Evolutionary conservation across 2,888 invertebrate species (phyloP).

Genomic region (Rhorus exstirpatorius): DNA sequence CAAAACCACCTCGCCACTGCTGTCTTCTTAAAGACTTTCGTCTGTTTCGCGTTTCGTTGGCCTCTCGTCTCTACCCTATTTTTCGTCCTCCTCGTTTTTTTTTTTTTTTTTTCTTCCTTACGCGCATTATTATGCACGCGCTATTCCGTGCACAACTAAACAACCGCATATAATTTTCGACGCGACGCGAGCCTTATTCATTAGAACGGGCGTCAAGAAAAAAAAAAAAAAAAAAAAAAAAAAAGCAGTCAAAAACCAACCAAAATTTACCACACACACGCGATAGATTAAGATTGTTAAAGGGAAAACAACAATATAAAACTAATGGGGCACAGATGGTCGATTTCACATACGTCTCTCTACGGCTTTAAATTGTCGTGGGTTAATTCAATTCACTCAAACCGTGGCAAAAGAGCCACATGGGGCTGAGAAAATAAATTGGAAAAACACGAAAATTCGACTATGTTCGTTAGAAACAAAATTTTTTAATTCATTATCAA

Average conservation of each 20-base stretch:
- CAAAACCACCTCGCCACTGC: background rate
- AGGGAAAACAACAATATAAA: no score
- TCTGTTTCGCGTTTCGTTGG: background rate
- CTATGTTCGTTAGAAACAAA: no score
- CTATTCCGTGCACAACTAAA: constrained; percentile 58
- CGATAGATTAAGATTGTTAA: background rate
- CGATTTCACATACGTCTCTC: no score
- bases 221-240: background rate
- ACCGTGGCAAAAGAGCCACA: no score
- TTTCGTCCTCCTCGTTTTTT: background rate
- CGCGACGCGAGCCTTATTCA: constrained; percentile 11
- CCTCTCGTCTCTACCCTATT: background rate
- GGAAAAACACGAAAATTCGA: no score
- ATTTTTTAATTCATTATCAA: no score
- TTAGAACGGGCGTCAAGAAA: constrained; percentile 4
- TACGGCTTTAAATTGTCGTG: no score
- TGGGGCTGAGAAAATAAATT: no score
- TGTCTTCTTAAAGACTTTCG: background rate
- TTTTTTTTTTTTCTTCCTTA: constrained; percentile 9
- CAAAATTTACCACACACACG: no score
- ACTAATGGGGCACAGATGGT: no score
- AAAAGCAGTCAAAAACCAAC: background rate
- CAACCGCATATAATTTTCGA: constrained; percentile 46
- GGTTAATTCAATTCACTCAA: no score
- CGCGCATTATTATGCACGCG: constrained; percentile 39